Base-by-base conservation (phyloP, 1,140 invertebrate genomes). In the Drosophila jambulina region DNA sequence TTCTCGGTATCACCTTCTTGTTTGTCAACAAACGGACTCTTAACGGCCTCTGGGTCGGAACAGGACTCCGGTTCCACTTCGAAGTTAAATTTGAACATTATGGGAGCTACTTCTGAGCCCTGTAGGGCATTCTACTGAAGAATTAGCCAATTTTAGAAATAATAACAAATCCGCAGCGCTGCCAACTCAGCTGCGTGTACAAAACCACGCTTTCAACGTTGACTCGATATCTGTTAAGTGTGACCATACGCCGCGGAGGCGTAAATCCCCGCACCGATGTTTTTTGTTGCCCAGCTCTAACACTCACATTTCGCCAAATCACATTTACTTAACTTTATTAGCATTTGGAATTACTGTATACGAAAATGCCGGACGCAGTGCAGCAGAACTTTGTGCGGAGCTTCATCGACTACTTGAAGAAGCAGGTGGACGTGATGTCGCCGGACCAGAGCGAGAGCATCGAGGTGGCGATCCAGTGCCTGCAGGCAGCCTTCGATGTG, bases 401-500 rank as follows among this genome's bases (percentile, higher is more conserved):
- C 49, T 91, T 92, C 74, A 90, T 92, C n/a, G 82, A 76, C 21
- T 92, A 88, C 61, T 59, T 92, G 34, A 92, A 92, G 70, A 80
- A 91, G 60, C 91, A 92, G 45, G 62, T 86, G 45, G 79, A 91
- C 46, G 75, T 72, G 6, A 79, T 93, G 74, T 75, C 93, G 29
- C 93, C 94, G 36, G 96, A 97, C 91, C 95, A 95, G 9, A 94
- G 95, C 57, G 97, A 98, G 92, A 97, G 97, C 92, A 93, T 97
- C 59, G 97, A 97, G 93, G 96, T 97, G 49, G 86, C 86, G 32
- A 90, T 91, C 21, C 97, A 98, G 93, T 98, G 97, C 92, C 94
- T 98, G 69, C 96, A 98, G 92, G 96, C 96, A 57, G 96, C 97
- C 2, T 98, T 97, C 91, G 95, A 95, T 74, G 92, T 96, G 2